Evolutionary conservation across 2,888 invertebrate genomes (phyloP).

Genomic region (Cepaea hortensis): DNA sequence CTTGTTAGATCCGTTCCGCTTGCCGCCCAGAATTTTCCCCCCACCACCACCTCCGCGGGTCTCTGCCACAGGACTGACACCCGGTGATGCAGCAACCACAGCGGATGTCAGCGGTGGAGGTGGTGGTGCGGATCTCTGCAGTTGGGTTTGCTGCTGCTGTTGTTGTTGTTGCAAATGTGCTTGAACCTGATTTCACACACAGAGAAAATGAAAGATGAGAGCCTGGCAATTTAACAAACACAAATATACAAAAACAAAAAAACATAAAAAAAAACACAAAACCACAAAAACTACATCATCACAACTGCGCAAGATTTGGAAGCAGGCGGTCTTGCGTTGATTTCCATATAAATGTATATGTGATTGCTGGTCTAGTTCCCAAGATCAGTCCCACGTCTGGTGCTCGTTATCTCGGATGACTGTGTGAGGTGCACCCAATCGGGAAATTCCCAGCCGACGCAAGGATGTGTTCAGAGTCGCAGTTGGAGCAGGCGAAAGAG

Average conservation of each 20-base stretch:
- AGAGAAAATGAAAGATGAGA: background rate
- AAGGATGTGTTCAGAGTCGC: too few species aligned
- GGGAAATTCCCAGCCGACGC: too few species aligned
- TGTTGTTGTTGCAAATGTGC: constrained; percentile 69
- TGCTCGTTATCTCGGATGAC: too few species aligned
- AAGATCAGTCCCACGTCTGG: too few species aligned
- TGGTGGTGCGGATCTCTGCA: constrained; percentile 46
- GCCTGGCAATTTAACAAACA: background rate
- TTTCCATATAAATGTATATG: too few species aligned
- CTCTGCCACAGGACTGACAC: constrained; percentile 26
- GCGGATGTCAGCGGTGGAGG: constrained; percentile 32
- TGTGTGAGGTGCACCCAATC: too few species aligned
- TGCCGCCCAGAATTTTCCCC: constrained; percentile 53
- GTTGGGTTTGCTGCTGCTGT: constrained; percentile 58
- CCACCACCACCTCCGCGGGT: constrained; percentile 26
- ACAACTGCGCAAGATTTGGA: too few species aligned
- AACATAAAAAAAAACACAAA: too few species aligned
- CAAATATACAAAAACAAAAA: background rate
- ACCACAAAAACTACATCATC: too few species aligned
- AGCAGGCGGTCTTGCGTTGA: too few species aligned
- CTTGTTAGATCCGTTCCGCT: constrained; percentile 48
- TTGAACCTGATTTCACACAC: constrained; percentile 30
- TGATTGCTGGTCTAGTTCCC: too few species aligned
- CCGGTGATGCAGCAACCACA: constrained; percentile 3
- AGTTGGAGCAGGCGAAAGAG: too few species aligned